A percentile compares a stretch with the other conserved stretches of the same genome.
Conservation (phyloP, 2,797 vertebrate genomes). For the Chelidonichthys spinosus region DNA sequence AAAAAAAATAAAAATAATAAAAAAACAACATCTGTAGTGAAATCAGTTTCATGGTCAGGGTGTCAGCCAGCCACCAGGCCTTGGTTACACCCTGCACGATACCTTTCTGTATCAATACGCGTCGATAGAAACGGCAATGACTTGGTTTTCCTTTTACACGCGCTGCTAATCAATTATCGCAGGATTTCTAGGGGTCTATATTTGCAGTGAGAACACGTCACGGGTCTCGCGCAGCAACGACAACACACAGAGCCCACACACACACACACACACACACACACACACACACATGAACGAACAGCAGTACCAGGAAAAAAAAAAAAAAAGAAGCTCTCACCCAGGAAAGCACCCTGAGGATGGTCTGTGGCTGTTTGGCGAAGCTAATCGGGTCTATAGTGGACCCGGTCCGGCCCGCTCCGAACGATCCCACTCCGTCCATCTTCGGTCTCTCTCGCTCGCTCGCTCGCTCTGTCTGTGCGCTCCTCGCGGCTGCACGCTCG, state of each 20-base stretch:
- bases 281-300: not conserved
- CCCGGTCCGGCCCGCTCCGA: constrained; percentile 93
- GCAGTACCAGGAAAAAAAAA: not conserved
- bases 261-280: not conserved
- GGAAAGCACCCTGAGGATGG: constrained; percentile 89
- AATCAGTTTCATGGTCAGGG: constrained; percentile 34
- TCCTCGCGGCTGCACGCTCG: constrained; percentile 72
- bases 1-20: not conserved
- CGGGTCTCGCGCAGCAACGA: constrained; percentile 60
- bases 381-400: constrained; percentile 88
- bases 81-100: constrained; percentile 59
- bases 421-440: constrained; percentile 97
- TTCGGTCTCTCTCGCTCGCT: constrained; percentile 66
- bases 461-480: constrained; percentile 67
- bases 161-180: constrained; percentile 38
- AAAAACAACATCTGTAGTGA: constrained; percentile 30
- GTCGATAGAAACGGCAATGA: not conserved
- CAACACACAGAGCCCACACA: constrained; percentile 48
- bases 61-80: constrained; percentile 62
- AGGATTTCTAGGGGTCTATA: constrained; percentile 32
- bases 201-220: constrained; percentile 69
- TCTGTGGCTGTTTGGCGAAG: constrained; percentile 93
- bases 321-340: constrained; percentile 87
- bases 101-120: not conserved
- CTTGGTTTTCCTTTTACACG: constrained; percentile 10